A percentile compares a stretch with the other conserved stretches of the same genome.
phyloP scores from a whole-genome alignment of 2,113 vertebrate genomes.

The Heloderma charlesbogerti region DNA sequence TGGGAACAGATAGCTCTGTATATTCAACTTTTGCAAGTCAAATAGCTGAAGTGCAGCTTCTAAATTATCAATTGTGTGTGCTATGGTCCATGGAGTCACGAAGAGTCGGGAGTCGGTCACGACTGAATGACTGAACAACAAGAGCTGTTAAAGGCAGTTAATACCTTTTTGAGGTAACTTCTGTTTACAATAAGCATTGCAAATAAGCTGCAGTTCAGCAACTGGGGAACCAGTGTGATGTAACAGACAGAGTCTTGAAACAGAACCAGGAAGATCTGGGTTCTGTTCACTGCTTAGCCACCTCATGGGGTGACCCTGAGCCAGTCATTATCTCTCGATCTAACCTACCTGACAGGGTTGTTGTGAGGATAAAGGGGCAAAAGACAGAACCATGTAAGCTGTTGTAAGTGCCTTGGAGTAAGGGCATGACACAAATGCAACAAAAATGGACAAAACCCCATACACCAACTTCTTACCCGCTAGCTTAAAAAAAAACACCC shows the following conservation, averaged over 20 bases:
- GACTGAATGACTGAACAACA: no score
- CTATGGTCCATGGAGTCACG: no score
- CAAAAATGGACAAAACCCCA: background rate
- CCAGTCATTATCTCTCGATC: background rate
- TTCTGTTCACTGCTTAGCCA: background rate
- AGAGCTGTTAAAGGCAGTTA: background rate
- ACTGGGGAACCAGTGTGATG: background rate
- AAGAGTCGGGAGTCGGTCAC: no score
- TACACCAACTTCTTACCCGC: no score
- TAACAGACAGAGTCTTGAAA: background rate
- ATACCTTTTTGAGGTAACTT: background rate
- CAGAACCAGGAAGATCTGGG: background rate
- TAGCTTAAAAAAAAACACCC: no score
- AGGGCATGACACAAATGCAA: background rate
- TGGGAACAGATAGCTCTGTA: background rate
- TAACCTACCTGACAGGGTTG: background rate
- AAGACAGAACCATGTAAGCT: background rate
- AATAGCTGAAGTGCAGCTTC: background rate
- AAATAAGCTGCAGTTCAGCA: slow-evolving; percentile 13
- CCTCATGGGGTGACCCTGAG: background rate
- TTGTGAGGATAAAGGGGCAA: background rate
- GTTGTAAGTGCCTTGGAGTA: background rate
- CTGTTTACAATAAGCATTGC: background rate
- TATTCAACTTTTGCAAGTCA: background rate
- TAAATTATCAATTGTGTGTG: background rate